Evolutionary conservation across 1,140 invertebrate species (phyloP).

Genomic region (Drosophila jambulina): DNA sequence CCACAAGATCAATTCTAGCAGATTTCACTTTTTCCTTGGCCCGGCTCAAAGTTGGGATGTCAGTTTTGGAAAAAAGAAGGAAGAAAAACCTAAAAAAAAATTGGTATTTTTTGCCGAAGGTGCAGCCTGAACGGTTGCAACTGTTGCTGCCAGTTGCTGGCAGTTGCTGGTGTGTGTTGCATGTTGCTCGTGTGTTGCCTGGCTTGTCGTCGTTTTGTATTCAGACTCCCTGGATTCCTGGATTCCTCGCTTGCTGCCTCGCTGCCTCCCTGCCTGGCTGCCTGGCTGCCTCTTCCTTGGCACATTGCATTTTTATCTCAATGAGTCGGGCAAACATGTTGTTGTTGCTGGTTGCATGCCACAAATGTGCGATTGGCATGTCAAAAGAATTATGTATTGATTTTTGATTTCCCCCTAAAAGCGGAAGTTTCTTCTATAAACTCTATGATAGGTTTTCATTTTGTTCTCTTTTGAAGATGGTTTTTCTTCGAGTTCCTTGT

Average conservation of each 20-base stretch:
- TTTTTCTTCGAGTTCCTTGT: neutral
- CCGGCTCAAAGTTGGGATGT: slow-evolving; percentile 64
- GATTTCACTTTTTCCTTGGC: slow-evolving; percentile 77
- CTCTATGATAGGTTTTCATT: neutral
- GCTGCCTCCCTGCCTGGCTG: neutral
- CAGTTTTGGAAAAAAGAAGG: slow-evolving; percentile 39
- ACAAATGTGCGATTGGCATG: slow-evolving; percentile 84
- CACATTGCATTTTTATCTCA: slow-evolving; percentile 76
- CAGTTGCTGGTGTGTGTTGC: slow-evolving; percentile 21
- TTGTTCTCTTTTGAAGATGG: neutral
- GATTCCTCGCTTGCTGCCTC: slow-evolving; percentile 25
- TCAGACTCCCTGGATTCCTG: slow-evolving; percentile 49
- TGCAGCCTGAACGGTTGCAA: slow-evolving; percentile 79
- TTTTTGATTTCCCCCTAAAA: slow-evolving; percentile 72
- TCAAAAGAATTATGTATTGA: slow-evolving; percentile 84
- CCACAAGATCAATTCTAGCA: slow-evolving; percentile 82
- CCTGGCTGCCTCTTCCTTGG: slow-evolving; percentile 3
- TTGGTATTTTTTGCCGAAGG: slow-evolving; percentile 49
- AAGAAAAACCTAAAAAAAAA: neutral
- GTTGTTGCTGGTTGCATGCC: slow-evolving; percentile 72
- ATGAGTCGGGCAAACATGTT: slow-evolving; percentile 77
- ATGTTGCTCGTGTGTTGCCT: slow-evolving; percentile 68
- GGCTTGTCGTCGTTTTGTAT: slow-evolving; percentile 70
- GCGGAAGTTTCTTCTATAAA: slow-evolving; percentile 45
- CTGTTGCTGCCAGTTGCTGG: slow-evolving; percentile 57